phyloP scores from a whole-genome alignment of 2,797 vertebrate species.

The Brachymystax lenok region DNA sequence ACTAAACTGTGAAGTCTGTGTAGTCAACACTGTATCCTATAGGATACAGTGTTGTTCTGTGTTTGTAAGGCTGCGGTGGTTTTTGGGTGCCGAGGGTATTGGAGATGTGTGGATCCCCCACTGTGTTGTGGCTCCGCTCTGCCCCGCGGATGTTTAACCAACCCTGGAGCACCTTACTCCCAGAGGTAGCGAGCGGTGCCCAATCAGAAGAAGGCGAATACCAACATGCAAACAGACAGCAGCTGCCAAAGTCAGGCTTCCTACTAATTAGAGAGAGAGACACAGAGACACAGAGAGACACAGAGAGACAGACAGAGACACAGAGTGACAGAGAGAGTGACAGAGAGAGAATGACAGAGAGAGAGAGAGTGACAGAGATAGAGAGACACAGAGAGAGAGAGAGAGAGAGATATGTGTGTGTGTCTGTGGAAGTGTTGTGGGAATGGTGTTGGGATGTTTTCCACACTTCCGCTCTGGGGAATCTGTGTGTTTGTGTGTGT shows the following conservation, averaged over 20 bases:
- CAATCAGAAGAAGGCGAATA: constrained; percentile 53
- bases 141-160: constrained; percentile 65
- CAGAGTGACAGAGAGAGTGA: neutral
- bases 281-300: too few relatives aligned
- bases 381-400: too few relatives aligned
- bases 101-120: neutral
- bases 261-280: neutral
- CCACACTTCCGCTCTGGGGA: neutral
- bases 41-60: neutral
- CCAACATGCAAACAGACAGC: constrained; percentile 54
- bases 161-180: constrained; percentile 53
- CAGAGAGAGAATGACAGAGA: too few relatives aligned
- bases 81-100: neutral
- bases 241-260: constrained; percentile 53
- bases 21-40: neutral
- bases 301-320: too few relatives aligned
- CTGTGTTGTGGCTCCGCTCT: neutral
- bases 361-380: too few relatives aligned
- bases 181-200: constrained; percentile 54
- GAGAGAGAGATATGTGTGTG: constrained; percentile 1
- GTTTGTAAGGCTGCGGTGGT: neutral
- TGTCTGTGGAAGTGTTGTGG: neutral
- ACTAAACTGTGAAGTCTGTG: neutral
- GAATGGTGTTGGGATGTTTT: constrained; percentile 15
- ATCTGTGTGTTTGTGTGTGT: constrained; percentile 1